Conservation (phyloP, 2,113 vertebrate genomes). For the Piaya cayana region DNA sequence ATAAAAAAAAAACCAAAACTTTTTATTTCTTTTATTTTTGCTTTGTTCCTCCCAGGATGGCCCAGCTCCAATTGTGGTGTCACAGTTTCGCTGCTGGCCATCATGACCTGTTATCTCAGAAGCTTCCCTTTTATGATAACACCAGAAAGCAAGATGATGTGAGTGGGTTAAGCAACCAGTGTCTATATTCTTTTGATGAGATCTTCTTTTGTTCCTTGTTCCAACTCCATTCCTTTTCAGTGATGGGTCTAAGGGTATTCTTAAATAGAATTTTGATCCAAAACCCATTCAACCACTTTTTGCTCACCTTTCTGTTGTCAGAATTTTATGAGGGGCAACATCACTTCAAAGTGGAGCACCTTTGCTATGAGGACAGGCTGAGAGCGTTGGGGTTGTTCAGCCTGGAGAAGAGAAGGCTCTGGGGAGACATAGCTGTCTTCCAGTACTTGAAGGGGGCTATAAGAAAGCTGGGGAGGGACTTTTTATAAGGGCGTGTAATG, state of each 20-base stretch:
- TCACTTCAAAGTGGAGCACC: not conserved
- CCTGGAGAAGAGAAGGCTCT: no score
- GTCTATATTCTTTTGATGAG: not conserved
- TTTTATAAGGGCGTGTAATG: no score
- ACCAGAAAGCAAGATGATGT: not conserved
- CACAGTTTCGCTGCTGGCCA: not conserved
- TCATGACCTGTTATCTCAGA: not conserved
- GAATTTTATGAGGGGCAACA: not conserved
- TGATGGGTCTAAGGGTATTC: not conserved
- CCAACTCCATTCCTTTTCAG: not conserved
- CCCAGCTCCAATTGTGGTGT: not conserved
- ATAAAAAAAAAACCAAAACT: not conserved
- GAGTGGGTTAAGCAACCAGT: not conserved
- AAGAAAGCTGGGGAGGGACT: no score
- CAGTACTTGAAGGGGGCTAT: no score
- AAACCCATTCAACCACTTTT: not conserved
- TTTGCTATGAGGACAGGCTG: no score
- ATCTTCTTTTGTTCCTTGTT: conserved; percentile 8
- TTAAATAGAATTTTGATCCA: not conserved
- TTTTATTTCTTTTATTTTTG: not conserved
- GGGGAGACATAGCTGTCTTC: no score
- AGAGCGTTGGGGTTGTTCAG: no score
- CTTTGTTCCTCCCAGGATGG: not conserved
- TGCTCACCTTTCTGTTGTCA: not conserved
- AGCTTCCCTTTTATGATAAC: not conserved